A percentile compares a stretch with the other conserved stretches of the same genome.
Evolutionary conservation across 2,888 invertebrate genomes (phyloP).

Genomic region (Zeuzera pyrina): DNA sequence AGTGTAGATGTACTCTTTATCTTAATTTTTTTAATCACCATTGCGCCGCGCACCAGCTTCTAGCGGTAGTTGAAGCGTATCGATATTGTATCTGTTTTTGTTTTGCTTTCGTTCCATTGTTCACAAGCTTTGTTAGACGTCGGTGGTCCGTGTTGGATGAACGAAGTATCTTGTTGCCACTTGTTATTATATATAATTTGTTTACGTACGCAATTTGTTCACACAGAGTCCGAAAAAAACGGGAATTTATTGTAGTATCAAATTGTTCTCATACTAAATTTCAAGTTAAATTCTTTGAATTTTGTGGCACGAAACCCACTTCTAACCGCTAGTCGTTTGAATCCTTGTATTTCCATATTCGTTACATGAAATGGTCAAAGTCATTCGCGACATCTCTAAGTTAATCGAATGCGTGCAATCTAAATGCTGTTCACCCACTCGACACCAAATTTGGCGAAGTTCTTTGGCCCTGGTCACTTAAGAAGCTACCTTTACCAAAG

Average conservation of each 20-base stretch:
- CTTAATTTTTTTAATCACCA: too few species aligned
- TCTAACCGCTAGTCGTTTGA: constrained; percentile 15
- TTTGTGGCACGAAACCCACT: constrained; percentile 11
- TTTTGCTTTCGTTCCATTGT: constrained; percentile 23
- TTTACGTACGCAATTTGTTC: too few species aligned
- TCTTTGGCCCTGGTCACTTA: constrained; percentile 43
- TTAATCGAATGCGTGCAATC: constrained; percentile 23
- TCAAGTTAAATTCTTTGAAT: too few species aligned
- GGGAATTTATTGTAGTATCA: neutral
- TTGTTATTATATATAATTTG: neutral
- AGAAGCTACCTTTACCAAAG: too few species aligned
- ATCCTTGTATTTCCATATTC: constrained; percentile 40
- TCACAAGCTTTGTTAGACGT: constrained; percentile 26
- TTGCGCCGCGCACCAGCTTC: too few species aligned
- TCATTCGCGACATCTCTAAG: constrained; percentile 37
- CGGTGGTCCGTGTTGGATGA: constrained; percentile 17
- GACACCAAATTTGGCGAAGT: constrained; percentile 32
- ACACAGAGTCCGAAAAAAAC: too few species aligned
- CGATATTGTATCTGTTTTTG: constrained; percentile 44
- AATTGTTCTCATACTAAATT: too few species aligned
- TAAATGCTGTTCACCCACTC: constrained; percentile 55
- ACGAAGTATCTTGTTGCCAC: neutral
- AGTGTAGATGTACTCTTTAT: too few species aligned
- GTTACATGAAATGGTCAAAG: constrained; percentile 42
- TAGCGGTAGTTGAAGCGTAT: constrained; percentile 34